These are phyloP conservation scores for Polypedilum vanderplanki DNA, from an alignment of 1,140 invertebrate species.

Conservation along the genomic window DNA sequence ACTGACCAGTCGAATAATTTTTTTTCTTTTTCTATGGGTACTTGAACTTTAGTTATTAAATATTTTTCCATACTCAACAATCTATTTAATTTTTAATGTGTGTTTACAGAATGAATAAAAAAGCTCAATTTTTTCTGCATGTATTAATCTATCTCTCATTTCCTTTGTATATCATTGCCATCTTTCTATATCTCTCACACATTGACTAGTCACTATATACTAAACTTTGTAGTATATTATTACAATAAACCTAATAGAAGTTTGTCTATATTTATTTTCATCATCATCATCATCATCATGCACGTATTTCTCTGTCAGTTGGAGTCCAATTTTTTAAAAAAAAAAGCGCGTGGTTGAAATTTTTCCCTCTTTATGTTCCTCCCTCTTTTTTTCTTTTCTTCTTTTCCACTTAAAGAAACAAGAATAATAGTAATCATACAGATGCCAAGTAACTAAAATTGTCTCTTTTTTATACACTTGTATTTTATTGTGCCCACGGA, in stretches of 20 bases:
- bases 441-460: no score
- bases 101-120: background rate
- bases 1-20: slow-evolving; percentile 13
- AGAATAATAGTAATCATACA: no score
- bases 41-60: slow-evolving; percentile 19
- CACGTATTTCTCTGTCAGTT: background rate
- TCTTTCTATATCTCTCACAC: background rate
- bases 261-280: slow-evolving; percentile 7
- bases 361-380: background rate
- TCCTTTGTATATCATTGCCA: background rate
- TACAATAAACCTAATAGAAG: background rate
- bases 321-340: background rate
- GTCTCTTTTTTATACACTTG: background rate
- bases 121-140: background rate
- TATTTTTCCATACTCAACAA: slow-evolving; percentile 21
- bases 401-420: no score
- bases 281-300: background rate
- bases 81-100: background rate
- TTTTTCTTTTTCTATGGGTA: background rate
- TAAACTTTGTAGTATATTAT: slow-evolving; percentile 1
- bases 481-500: background rate
- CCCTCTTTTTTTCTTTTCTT: background rate
- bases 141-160: background rate
- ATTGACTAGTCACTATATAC: background rate
- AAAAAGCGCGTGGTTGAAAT: background rate